phyloP scores from a whole-genome alignment of 2,113 vertebrate species.

The Oryzias celebensis region DNA sequence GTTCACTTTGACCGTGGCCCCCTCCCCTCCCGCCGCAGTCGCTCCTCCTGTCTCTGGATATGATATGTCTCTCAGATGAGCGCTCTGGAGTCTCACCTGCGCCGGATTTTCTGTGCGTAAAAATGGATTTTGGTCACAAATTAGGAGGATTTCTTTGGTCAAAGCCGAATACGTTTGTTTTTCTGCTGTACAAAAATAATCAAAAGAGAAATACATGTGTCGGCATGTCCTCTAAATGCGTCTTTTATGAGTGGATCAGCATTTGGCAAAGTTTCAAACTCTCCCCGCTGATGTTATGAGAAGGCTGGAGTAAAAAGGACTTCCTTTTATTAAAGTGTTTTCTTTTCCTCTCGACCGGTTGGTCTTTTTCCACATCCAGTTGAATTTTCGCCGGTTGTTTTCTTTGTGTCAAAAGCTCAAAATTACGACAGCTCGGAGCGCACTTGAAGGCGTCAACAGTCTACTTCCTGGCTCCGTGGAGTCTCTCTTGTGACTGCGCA shows the following conservation, averaged over 20 bases:
- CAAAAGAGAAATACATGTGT: too few species aligned
- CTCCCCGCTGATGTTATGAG: too few species aligned
- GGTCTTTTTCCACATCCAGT: neutral
- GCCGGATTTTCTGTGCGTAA: neutral
- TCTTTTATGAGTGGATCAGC: too few species aligned
- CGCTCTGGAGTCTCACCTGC: constrained; percentile 43
- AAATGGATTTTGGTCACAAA: neutral
- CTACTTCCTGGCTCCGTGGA: constrained; percentile 75
- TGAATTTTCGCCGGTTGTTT: neutral
- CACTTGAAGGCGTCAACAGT: constrained; percentile 61
- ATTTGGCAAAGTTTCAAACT: too few species aligned
- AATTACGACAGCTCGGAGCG: constrained; percentile 37
- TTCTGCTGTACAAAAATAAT: too few species aligned
- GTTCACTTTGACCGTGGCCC: constrained; percentile 52
- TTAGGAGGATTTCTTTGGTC: too few species aligned
- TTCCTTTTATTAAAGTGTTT: too few species aligned
- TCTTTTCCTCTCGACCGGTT: too few species aligned
- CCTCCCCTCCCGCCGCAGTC: constrained; percentile 7
- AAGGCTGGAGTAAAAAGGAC: too few species aligned
- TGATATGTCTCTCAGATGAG: constrained; percentile 24
- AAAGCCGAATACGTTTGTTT: too few species aligned
- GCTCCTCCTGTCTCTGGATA: constrained; percentile 49
- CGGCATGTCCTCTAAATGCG: too few species aligned
- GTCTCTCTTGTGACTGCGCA: constrained; percentile 74
- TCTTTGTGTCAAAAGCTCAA: neutral